Evolutionary conservation across 2,888 invertebrate species (phyloP), one percentile per base, ranked within the genome.

Genomic region (Xestia ashworthii): DNA sequence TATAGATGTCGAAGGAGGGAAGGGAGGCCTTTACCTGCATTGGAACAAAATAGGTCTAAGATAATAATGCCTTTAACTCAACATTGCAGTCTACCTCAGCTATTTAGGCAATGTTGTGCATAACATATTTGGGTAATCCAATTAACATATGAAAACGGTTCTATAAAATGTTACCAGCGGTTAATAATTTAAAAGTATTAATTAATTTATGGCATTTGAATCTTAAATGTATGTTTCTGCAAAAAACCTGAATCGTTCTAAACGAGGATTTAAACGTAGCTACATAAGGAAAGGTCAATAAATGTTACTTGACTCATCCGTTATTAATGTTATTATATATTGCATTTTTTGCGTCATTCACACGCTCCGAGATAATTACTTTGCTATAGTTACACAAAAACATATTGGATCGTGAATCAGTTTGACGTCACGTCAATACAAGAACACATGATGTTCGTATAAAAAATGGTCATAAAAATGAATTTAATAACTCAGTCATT

Each of bases 251-350:
- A 77, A 65, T 83, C 83, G 82, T 25, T 71, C 50, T 69, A 70
- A 68, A 78, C 62, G 69, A 46, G 62, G 65, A 50, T 74, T 80
- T 64, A 62, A 50, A 69, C 74, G 81, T 80, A 68, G 64, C 58
- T 71, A 69, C 32, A 78, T 75, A 44, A 87, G 87, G 80, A 84
- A 84, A 84, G 83, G 83, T 84, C 83, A 79, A 73, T 67, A 73
- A 44, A 65, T 53, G 50, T 83, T 66, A 74, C 25, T 38, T 71
- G 80, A 84, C 41, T 87, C 83, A 84, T 70, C 71, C 44, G 62
- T 53, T 80, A 67, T 77, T 62, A 80, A 62, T 73, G 46, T 38
- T 68, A 76, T 55, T 66, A 60, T 71, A 55, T 71, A 60, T 73
- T 78, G 72, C 48, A 83, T 38, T 53, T 83, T 83, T 83, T 84